phyloP scores from a whole-genome alignment of 1,140 invertebrate species.

The Papilio xuthus region DNA sequence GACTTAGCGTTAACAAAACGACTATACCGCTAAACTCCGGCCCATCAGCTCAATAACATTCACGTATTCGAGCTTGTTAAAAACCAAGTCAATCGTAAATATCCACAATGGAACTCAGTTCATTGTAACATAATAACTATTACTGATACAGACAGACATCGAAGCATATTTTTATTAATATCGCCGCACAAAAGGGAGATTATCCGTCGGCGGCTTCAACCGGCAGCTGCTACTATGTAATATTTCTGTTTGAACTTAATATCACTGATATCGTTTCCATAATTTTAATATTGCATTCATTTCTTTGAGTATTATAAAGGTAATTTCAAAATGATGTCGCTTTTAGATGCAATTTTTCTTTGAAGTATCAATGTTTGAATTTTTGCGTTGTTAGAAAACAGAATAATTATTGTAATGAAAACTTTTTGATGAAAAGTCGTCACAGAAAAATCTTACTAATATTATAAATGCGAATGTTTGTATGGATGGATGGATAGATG shows the following conservation, averaged over 20 bases:
- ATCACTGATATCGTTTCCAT: slow-evolving; percentile 33
- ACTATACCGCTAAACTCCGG: slow-evolving; percentile 15
- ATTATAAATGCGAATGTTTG: too few species aligned
- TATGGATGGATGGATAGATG: too few species aligned
- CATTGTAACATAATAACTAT: slow-evolving; percentile 73
- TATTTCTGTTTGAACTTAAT: slow-evolving; percentile 39
- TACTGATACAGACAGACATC: slow-evolving; percentile 68
- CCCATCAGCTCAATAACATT: slow-evolving; percentile 21
- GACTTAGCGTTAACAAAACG: slow-evolving; percentile 16
- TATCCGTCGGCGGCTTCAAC: slow-evolving; percentile 72
- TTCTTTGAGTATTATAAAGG: background rate
- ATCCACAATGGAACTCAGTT: slow-evolving; percentile 62
- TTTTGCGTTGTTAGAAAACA: background rate
- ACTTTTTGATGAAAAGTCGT: background rate
- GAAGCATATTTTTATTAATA: slow-evolving; percentile 80
- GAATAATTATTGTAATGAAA: background rate
- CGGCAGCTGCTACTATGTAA: slow-evolving; percentile 66
- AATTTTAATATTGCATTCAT: slow-evolving; percentile 42
- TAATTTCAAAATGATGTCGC: background rate
- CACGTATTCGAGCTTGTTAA: slow-evolving; percentile 55
- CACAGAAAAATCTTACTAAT: too few species aligned
- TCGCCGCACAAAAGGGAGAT: slow-evolving; percentile 74
- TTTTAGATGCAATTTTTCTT: background rate
- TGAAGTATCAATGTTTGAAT: background rate
- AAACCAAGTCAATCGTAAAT: slow-evolving; percentile 70